Base-by-base conservation (phyloP, 2,888 invertebrate genomes). In the Polydrusus pterygomalis region DNA sequence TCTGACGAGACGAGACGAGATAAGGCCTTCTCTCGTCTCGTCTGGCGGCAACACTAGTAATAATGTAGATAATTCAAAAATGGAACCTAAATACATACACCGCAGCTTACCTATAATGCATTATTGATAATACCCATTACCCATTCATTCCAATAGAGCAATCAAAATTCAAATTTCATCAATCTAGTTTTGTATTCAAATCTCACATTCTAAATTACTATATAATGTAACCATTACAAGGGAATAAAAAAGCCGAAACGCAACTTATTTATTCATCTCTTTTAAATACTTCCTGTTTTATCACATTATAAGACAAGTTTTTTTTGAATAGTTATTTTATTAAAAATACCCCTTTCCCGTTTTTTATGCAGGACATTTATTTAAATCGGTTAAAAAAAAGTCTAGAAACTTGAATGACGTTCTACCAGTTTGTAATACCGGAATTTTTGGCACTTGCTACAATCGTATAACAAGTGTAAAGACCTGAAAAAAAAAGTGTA, bases 271-370 rank as follows among this genome's bases (percentile, higher is more conserved):
- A 60, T 38, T 38, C 58, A 60, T 17, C 58, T 60, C 38, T 56
- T 54, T 38, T 60, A 60, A 60, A 60, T 38, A 60, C 58, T 60
- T 60, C 58, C 58, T 60, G 58, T 38, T 60, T 60, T 60, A 60
- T 38, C 17, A 18, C 17, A 10, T 34, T 30, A 60, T 38, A 17
- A 56, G 58, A 60, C 58, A 38, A 58, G 58, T 58, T 58, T 58
- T 56, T 56, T 58, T 58, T 58, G 17, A 58, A 56, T 56, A 56
- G 30, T 34, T 56, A 56, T 56, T 56, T 34, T 56, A 56, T 56
- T 56, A 56, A 56, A 56, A 58, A 58, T 58, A 58, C 58, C 58
- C 34, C 38, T 40, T 60, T 38, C 58, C 18, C 6, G 17, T 60
- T 60, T 60, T 60, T 56, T 38, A 60, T 60, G 38, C 58, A 38